Conservation (phyloP, 2,888 invertebrate genomes). For the Dolomedes plantarius region DNA sequence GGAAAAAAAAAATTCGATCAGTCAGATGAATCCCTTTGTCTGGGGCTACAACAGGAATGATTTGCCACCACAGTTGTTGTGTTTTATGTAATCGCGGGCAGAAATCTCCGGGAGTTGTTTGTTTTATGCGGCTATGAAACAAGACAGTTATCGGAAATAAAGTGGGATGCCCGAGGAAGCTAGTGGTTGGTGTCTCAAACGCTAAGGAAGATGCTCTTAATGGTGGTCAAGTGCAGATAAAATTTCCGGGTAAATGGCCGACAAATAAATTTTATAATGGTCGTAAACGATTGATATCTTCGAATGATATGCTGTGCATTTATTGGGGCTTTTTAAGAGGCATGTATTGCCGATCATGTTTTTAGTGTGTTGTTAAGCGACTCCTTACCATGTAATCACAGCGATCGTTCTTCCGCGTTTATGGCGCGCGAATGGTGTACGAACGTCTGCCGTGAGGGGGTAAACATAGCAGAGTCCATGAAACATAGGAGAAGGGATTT, state of each 20-base stretch:
- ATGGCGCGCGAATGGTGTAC: background rate
- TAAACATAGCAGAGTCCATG: no score
- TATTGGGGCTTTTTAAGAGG: constrained; percentile 63
- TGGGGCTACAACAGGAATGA: constrained; percentile 26
- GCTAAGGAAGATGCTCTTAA: constrained; percentile 28
- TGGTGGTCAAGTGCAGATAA: constrained; percentile 68
- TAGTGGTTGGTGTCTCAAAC: constrained; percentile 11
- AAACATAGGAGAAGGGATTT: no score
- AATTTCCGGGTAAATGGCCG: constrained; percentile 61
- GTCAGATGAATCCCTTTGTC: constrained; percentile 4
- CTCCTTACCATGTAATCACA: constrained; percentile 49
- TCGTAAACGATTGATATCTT: constrained; percentile 70
- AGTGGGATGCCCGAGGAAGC: constrained; percentile 31
- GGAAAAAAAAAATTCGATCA: constrained; percentile 33
- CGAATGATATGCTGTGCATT: constrained; percentile 60
- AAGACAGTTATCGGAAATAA: constrained; percentile 70
- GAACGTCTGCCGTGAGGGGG: background rate
- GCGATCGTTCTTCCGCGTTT: constrained; percentile 17
- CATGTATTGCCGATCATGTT: constrained; percentile 65
- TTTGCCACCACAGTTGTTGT: constrained; percentile 50
- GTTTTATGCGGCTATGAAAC: constrained; percentile 70
- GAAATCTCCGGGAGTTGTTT: constrained; percentile 65
- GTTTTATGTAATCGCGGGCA: constrained; percentile 66
- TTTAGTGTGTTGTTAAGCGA: constrained; percentile 65
- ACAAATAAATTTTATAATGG: constrained; percentile 71